A percentile compares a stretch with the other conserved stretches of the same genome.
Conservation (phyloP, 2,888 invertebrate genomes). For the Trimorus sp. region DNA sequence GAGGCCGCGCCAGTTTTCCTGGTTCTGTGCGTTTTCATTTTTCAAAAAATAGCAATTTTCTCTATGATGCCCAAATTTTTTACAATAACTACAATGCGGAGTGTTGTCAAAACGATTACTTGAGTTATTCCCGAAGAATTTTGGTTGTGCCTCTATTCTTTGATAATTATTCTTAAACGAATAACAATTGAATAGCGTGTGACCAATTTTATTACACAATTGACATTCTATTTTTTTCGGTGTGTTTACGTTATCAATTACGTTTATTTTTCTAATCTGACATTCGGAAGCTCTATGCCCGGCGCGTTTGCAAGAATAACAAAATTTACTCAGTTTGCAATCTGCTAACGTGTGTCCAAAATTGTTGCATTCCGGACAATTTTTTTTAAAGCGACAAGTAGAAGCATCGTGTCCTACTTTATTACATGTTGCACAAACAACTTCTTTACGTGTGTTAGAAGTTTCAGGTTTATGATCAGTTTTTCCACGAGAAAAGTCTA, state of each 20-base stretch:
- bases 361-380: neutral
- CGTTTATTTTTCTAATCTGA: neutral
- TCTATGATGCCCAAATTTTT: neutral
- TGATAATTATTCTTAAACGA: neutral
- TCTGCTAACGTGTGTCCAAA: neutral
- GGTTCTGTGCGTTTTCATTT: neutral
- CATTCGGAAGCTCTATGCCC: conserved; percentile 7
- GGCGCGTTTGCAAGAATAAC: neutral
- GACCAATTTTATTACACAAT: neutral
- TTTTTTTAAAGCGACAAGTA: neutral
- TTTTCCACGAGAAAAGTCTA: neutral
- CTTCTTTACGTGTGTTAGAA: too few species aligned
- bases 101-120: too few species aligned
- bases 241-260: neutral
- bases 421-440: too few species aligned
- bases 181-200: neutral
- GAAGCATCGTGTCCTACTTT: too few species aligned
- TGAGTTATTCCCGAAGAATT: too few species aligned
- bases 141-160: too few species aligned
- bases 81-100: neutral
- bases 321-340: neutral
- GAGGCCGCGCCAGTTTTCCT: neutral
- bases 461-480: neutral
- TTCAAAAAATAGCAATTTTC: neutral
- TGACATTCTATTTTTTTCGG: neutral